Base-by-base conservation (phyloP, 92 coral and sea anemone species). In the Parazoanthus atlanticus region DNA sequence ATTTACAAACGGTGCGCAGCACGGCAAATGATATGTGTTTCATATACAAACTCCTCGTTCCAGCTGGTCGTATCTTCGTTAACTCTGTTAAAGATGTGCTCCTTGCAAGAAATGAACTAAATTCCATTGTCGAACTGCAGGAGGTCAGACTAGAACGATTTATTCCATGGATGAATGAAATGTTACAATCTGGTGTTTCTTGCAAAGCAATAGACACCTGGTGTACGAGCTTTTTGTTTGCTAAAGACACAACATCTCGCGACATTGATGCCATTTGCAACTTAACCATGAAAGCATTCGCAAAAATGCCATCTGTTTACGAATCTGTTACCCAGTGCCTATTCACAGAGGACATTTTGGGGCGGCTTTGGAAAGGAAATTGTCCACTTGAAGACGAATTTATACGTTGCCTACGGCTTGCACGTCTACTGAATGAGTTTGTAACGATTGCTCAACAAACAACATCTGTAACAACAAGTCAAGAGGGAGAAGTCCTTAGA, bases 381-480 rank as follows among this genome's bases (percentile, higher is more conserved):
- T 7, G 47, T 91, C 67, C 83, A 78, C 19, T 23, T 38, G 79
- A 32, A 23, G 40, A 38, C 16, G 31, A 54, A 12, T 83, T 84
- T 71, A 93, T 67, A 40, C 88, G 86, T 31, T 88, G 88, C 38
- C 58, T 93, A 28, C 88, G 89, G 73, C 74, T 91, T 23, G 96
- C 96, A 16, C 90, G 91, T 47, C 79, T 93, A 12, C 88, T 93
- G 28, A 86, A 91, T 11, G 96, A 93, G 40, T 93, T 93, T 86
- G 52, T 86, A 32, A 86, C 81, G 32, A 64, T 90, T 6, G 30
- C 84, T 38, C 86, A 28, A 25, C 29, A 28, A 52, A 47, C 70
- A 33, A 73, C 82, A 73, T 86, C 90, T 7, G 90, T 58, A 9
- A 78, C 72, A 36, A 79, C 77, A 47, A 52, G 0, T 26, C 82